Evolutionary conservation across 2,888 invertebrate species (phyloP), one percentile per base, ranked within the genome.

Genomic region (Eucriotettix oculatus): DNA sequence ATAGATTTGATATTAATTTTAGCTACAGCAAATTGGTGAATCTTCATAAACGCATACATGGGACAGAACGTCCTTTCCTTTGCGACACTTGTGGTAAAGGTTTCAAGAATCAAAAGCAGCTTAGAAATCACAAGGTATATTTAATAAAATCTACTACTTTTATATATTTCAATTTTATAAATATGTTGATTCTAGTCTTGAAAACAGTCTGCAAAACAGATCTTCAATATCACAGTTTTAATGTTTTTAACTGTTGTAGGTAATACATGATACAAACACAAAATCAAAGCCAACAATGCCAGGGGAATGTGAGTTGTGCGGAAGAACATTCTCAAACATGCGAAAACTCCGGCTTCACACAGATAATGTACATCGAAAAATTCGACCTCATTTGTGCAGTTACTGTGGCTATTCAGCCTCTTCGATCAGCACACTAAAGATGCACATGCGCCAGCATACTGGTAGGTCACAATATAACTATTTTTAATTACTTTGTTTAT

Each of bases 21-120:
- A 85, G 84, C 67, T 77, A 80, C 63, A 83, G 85, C 61, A 82
- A 85, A 65, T 74, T 91, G 57, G 78, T 81, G 59, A 86, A 84
- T 67, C 79, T 85, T 40, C 90, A 90, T 68, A 83, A 83, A 71
- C 83, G 85, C 69, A 87, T 86, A 61, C 90, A 90, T 73, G 79
- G 80, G 52, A 78, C 81, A 62, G 78, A 80, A 59, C 82, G 80
- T 66, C 78, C 79, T 60, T 85, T 77, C 70, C 68, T 76, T 29
- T 84, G 84, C 72, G 76, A 81, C 62, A 73, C 79, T 59, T 92
- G 92, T 70, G 80, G 81, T 40, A 88, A 90, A 71, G 78, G 74
- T 9, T 92, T 91, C 72, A 90, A 90, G 71, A 90, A 86, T 67
- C 77, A 79, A 10, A 86, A 85, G 70, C 90, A 91, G 69, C 73